These are phyloP conservation scores for Aythya baeri DNA, from an alignment of 2,113 vertebrate species.

Conservation along the genomic window DNA sequence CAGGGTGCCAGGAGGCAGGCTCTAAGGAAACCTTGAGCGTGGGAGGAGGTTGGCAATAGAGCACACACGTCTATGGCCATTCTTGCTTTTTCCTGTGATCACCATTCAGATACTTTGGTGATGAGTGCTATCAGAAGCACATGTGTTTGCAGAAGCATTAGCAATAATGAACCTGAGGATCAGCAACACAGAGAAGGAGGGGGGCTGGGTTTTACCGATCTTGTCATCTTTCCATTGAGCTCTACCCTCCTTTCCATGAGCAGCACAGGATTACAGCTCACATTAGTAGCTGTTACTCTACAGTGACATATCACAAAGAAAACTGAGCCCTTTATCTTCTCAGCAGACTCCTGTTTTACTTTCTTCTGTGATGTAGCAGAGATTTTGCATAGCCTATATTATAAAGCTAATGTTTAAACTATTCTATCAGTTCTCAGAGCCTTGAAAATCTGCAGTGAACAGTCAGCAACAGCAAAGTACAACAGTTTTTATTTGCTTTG, in stretches of 20 bases:
- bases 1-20: background rate
- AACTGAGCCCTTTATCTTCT: background rate
- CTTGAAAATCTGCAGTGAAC: background rate
- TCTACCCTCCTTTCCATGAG: background rate
- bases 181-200: background rate
- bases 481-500: background rate
- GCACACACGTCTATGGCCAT: background rate
- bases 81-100: background rate
- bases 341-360: background rate
- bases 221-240: background rate
- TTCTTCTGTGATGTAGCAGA: background rate
- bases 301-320: background rate
- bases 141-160: background rate
- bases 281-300: background rate
- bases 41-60: background rate
- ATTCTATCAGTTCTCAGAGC: background rate
- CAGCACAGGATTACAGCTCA: background rate
- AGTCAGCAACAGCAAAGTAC: background rate
- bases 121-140: background rate
- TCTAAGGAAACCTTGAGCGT: rapidly evolving
- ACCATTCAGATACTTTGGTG: rapidly evolving
- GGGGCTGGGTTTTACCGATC: background rate
- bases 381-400: background rate
- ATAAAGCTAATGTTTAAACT: background rate
- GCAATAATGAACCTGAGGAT: background rate